These are phyloP conservation scores for Rhabdornis inornatus DNA, from an alignment of 2,113 vertebrate species.

Conservation along the genomic window DNA sequence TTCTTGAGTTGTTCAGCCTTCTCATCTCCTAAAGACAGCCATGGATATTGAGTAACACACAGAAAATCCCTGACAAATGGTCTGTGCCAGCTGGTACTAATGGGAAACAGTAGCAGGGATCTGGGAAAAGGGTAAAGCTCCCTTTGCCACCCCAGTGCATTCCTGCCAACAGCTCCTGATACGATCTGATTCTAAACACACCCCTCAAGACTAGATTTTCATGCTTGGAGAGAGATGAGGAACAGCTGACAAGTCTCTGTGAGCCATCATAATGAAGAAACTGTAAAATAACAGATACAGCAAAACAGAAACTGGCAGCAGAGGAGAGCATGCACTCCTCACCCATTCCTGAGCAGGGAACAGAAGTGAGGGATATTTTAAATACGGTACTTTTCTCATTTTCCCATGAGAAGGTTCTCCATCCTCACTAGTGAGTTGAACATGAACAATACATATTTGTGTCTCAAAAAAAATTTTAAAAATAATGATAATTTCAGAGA, in stretches of 20 bases:
- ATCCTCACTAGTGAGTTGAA: neutral
- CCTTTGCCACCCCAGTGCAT: neutral
- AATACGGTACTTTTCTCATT: neutral
- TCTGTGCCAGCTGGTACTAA: neutral
- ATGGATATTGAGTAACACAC: neutral
- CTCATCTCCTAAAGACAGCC: neutral
- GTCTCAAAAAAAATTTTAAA: too few species aligned
- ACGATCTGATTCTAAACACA: neutral
- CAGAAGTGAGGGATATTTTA: neutral
- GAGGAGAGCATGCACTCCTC: neutral
- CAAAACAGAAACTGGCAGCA: neutral
- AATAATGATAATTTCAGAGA: neutral
- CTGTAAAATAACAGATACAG: neutral
- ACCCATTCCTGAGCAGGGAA: neutral
- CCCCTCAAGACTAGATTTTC: constrained; percentile 23
- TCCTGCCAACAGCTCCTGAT: constrained; percentile 13
- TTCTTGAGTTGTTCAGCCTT: neutral
- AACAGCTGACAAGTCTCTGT: neutral
- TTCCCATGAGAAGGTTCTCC: neutral
- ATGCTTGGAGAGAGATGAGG: neutral
- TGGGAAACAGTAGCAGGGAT: neutral
- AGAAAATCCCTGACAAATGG: constrained; percentile 2
- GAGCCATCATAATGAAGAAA: neutral
- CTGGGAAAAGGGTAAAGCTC: neutral
- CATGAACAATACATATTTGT: neutral